Percentiles rank a stretch among this genome's conserved stretches.
These are phyloP conservation scores for Cuniculus paca DNA, from an alignment of 2,797 vertebrate species.

Conservation along the genomic window DNA sequence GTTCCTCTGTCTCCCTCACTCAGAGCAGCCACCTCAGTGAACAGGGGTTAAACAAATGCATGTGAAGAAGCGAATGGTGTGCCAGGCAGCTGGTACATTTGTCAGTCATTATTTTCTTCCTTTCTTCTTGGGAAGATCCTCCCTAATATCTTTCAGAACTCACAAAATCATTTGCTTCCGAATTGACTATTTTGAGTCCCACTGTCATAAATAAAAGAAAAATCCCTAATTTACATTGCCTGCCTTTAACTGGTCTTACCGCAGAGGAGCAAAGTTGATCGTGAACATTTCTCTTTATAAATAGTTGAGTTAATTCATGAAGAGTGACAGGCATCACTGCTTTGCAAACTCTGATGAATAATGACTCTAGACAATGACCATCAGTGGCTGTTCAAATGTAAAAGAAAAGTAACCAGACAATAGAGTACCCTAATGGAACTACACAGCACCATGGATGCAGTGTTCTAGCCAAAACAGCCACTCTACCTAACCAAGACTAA, in stretches of 20 bases:
- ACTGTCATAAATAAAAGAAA: conserved; percentile 50
- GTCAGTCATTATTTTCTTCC: neutral
- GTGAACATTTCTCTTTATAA: neutral
- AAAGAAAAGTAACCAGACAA: conserved; percentile 23
- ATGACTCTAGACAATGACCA: conserved; percentile 7
- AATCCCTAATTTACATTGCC: neutral
- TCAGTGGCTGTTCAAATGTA: conserved; percentile 51
- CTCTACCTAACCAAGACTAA: neutral
- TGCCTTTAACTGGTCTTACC: neutral
- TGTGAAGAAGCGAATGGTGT: neutral
- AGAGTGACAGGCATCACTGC: neutral
- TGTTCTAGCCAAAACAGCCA: neutral
- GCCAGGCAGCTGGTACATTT: neutral
- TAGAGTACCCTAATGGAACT: neutral
- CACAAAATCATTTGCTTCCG: neutral
- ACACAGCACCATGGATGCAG: neutral
- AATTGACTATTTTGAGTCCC: neutral
- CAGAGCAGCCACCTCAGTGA: neutral
- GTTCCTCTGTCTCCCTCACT: neutral
- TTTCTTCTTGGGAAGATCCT: neutral
- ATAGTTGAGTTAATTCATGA: conserved; percentile 10
- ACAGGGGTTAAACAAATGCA: neutral
- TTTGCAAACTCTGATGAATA: conserved; percentile 47
- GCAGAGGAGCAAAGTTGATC: neutral
- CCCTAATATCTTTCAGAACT: neutral